Evolutionary conservation across 2,888 invertebrate genomes (phyloP).

Genomic region (Beris morrisii): DNA sequence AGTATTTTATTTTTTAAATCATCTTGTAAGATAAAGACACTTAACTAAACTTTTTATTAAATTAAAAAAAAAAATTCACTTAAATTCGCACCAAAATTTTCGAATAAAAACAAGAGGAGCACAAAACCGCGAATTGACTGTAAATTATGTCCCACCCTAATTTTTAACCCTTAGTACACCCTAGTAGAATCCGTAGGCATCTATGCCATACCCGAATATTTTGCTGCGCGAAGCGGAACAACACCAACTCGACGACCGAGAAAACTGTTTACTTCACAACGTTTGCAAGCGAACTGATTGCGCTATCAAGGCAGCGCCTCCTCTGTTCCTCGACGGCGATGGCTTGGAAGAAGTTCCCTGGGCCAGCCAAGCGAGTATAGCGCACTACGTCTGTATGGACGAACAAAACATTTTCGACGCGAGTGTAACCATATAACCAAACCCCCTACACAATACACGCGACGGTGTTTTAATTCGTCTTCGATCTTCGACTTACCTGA

Average conservation of each 20-base stretch:
- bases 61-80: background rate
- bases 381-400: too few relatives aligned
- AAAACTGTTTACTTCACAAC: slow-evolving; percentile 15
- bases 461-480: too few relatives aligned
- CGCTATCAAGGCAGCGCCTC: slow-evolving; percentile 16
- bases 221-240: slow-evolving; percentile 11
- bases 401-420: too few relatives aligned
- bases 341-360: too few relatives aligned
- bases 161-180: slow-evolving; percentile 19
- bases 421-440: too few relatives aligned
- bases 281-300: slow-evolving; percentile 28
- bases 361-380: too few relatives aligned
- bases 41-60: background rate
- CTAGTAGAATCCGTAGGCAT: slow-evolving; percentile 3
- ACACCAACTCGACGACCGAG: slow-evolving; percentile 7
- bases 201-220: slow-evolving; percentile 20
- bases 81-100: background rate
- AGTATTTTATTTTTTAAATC: background rate
- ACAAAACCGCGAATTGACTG: slow-evolving; percentile 2
- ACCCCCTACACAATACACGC: too few relatives aligned
- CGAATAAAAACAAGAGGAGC: background rate
- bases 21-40: slow-evolving; percentile 1
- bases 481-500: too few relatives aligned
- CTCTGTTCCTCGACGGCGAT: slow-evolving; percentile 5
- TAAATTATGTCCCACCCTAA: slow-evolving; percentile 7